phyloP scores from a whole-genome alignment of 1,140 invertebrate genomes.

The Heliconius hermathena region DNA sequence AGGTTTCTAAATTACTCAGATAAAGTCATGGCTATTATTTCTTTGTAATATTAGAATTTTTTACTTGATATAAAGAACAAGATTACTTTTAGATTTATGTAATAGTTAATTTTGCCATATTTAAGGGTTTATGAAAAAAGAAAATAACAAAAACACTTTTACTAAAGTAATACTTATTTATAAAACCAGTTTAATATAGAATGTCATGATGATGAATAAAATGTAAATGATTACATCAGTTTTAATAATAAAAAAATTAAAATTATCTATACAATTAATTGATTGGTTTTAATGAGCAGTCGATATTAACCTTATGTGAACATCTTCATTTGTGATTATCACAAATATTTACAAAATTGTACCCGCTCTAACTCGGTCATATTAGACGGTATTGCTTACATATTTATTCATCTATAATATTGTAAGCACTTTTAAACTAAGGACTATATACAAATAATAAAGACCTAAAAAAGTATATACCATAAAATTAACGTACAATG shows the following conservation, averaged over 20 bases:
- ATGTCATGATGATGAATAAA: not conserved
- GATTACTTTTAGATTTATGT: not conserved
- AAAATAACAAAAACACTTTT: not conserved
- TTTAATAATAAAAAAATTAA: not conserved
- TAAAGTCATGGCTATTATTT: no score
- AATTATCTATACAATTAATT: not conserved
- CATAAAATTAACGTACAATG: not conserved
- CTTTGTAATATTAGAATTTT: not conserved
- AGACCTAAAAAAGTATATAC: no score
- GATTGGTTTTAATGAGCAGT: no score
- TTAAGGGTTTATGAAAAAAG: not conserved
- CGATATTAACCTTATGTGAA: not conserved
- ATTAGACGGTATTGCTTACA: not conserved
- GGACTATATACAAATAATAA: no score
- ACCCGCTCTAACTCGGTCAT: no score
- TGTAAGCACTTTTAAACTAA: no score
- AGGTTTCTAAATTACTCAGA: no score
- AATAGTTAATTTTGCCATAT: not conserved
- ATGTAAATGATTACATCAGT: slow-evolving; percentile 1
- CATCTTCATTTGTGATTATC: not conserved
- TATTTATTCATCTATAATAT: not conserved
- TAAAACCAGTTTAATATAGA: not conserved
- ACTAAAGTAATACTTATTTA: not conserved
- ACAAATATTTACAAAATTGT: not conserved
- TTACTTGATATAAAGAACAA: not conserved